Conservation (phyloP, 2,113 vertebrate genomes). For the Sinocyclocheilus grahami region DNA sequence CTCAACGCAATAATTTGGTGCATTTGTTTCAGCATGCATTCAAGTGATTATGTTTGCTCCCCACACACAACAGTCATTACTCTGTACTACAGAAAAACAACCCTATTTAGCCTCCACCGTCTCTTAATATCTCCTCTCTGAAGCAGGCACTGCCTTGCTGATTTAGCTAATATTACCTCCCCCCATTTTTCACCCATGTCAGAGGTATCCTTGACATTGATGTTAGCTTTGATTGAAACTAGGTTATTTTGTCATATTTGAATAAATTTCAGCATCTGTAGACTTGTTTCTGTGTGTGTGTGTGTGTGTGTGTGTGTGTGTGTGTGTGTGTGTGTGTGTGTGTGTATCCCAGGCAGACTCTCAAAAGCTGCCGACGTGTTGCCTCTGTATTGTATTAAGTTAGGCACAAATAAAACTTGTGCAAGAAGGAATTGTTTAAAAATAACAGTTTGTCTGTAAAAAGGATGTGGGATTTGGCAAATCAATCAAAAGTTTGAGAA, state of each 20-base stretch:
- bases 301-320: background rate
- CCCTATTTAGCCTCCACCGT: constrained; percentile 10
- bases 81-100: constrained; percentile 49
- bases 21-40: constrained; percentile 32
- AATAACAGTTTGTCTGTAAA: background rate
- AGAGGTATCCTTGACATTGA: constrained; percentile 34
- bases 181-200: constrained; percentile 34
- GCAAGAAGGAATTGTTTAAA: background rate
- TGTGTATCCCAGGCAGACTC: background rate
- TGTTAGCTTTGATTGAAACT: constrained; percentile 25
- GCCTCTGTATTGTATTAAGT: background rate
- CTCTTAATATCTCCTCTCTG: constrained; percentile 37
- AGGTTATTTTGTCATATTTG: constrained; percentile 37
- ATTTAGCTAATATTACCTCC: constrained; percentile 41
- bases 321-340: background rate
- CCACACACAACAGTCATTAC: constrained; percentile 49
- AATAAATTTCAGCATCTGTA: background rate
- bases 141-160: constrained; percentile 29
- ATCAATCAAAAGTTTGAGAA: background rate
- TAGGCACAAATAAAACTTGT: background rate
- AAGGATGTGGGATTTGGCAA: background rate
- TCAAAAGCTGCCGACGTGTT: background rate
- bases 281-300: background rate
- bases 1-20: constrained; percentile 26
- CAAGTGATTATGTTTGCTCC: constrained; percentile 45